Conservation (phyloP, 2,113 vertebrate genomes). For the Erythrocercus mccallii region DNA sequence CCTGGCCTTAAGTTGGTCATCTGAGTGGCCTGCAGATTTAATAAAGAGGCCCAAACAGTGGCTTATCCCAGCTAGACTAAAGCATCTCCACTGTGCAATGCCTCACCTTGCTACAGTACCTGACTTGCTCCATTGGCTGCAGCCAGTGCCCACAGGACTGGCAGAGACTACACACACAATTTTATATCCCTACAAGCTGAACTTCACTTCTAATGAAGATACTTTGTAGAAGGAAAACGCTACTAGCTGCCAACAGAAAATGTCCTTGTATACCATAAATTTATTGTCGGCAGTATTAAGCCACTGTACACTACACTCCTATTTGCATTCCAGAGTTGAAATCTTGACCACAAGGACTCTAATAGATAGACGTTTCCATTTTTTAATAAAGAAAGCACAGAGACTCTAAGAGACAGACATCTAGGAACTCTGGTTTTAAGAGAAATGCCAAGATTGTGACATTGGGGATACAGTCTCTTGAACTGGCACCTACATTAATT, state of each 20-base stretch:
- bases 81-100: not conserved
- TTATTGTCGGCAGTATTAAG: not conserved
- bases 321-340: not conserved
- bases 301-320: not conserved
- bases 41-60: not conserved
- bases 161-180: not conserved
- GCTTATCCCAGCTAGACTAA: not conserved
- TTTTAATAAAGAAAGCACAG: not conserved
- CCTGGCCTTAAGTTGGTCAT: not conserved
- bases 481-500: not conserved
- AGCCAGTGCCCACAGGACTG: not conserved
- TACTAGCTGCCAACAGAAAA: not conserved
- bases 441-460: conserved; percentile 14
- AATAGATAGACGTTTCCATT: not conserved
- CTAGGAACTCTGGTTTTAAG: conserved; percentile 6
- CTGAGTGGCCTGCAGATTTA: not conserved
- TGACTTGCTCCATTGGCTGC: not conserved
- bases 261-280: not conserved
- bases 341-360: not conserved
- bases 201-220: not conserved
- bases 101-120: rapidly evolving
- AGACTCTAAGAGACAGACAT: not conserved
- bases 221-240: not conserved
- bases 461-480: not conserved
- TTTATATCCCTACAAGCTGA: not conserved